Evolutionary conservation across 2,888 invertebrate genomes (phyloP).

Genomic region (Noctua janthina): DNA sequence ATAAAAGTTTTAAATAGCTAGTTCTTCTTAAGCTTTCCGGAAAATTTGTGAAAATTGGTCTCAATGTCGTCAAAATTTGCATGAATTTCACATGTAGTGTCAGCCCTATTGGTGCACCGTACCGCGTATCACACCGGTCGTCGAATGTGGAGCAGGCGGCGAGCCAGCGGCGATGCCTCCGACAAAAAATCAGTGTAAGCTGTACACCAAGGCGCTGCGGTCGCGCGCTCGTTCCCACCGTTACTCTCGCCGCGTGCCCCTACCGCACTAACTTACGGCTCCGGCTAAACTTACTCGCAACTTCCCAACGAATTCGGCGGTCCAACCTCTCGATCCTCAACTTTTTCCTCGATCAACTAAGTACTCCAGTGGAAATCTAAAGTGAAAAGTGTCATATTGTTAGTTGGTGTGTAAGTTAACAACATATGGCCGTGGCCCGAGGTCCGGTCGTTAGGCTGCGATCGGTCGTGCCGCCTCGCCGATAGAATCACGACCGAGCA

Average conservation of each 20-base stretch:
- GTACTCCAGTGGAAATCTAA: slow-evolving; percentile 69
- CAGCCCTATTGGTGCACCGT: slow-evolving; percentile 77
- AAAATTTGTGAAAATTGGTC: neutral
- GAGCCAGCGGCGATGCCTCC: slow-evolving; percentile 86
- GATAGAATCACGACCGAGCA: slow-evolving; percentile 86
- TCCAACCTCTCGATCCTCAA: slow-evolving; percentile 33
- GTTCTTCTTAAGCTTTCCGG: neutral
- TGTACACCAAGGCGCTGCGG: slow-evolving; percentile 84
- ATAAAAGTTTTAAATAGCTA: neutral
- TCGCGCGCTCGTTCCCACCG: slow-evolving; percentile 81
- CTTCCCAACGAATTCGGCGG: slow-evolving; percentile 60
- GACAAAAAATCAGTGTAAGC: slow-evolving; percentile 90
- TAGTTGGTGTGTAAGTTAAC: slow-evolving; percentile 83
- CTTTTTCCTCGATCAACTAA: slow-evolving; percentile 47
- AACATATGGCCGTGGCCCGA: slow-evolving; percentile 87
- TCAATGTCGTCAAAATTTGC: neutral
- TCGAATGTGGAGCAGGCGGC: slow-evolving; percentile 88
- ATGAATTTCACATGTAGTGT: slow-evolving; percentile 34
- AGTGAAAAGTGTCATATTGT: slow-evolving; percentile 85
- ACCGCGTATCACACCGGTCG: slow-evolving; percentile 87
- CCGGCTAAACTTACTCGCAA: slow-evolving; percentile 68
- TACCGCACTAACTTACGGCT: slow-evolving; percentile 64
- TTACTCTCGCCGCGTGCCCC: slow-evolving; percentile 70
- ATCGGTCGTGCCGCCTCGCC: slow-evolving; percentile 80
- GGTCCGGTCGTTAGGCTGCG: slow-evolving; percentile 78